Percentiles rank a stretch among this genome's conserved stretches.
phyloP scores from a whole-genome alignment of 1,140 invertebrate species.

The Heliconius melpomene region DNA sequence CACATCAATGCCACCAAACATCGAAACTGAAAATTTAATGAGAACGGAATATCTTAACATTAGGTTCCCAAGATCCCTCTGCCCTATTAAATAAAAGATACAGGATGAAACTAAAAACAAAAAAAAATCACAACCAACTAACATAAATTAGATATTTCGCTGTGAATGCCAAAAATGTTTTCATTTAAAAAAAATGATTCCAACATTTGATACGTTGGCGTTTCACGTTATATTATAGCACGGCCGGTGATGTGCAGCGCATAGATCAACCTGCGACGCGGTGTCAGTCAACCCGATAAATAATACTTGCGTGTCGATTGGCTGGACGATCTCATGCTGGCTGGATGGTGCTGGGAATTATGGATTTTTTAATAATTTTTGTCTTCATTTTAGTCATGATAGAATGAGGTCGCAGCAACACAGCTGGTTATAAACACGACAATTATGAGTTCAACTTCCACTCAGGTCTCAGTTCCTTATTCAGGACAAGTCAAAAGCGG shows the following conservation, averaged over 20 bases:
- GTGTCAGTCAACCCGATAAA: constrained; percentile 58
- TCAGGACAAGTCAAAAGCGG: too few relatives aligned
- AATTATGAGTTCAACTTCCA: too few relatives aligned
- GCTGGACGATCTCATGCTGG: constrained; percentile 35
- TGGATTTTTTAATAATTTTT: not conserved
- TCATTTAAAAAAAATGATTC: not conserved
- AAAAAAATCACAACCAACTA: not conserved
- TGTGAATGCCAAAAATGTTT: not conserved
- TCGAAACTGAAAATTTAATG: not conserved
- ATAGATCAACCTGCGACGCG: constrained; percentile 57
- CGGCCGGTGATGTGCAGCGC: constrained; percentile 32
- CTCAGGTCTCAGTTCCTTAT: too few relatives aligned
- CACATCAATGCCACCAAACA: not conserved
- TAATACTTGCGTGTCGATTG: constrained; percentile 55
- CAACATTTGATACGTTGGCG: not conserved
- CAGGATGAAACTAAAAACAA: too few relatives aligned
- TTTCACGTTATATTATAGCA: not conserved
- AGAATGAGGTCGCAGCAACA: too few relatives aligned
- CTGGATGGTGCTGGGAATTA: not conserved
- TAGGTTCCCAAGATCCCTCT: too few relatives aligned
- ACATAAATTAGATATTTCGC: constrained; percentile 3
- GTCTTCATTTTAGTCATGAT: too few relatives aligned
- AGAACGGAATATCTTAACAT: too few relatives aligned
- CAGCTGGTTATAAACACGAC: too few relatives aligned
- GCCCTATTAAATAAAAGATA: too few relatives aligned